These are phyloP conservation scores for Podocnemis expansa DNA, from an alignment of 2,113 vertebrate species.

Conservation along the genomic window DNA sequence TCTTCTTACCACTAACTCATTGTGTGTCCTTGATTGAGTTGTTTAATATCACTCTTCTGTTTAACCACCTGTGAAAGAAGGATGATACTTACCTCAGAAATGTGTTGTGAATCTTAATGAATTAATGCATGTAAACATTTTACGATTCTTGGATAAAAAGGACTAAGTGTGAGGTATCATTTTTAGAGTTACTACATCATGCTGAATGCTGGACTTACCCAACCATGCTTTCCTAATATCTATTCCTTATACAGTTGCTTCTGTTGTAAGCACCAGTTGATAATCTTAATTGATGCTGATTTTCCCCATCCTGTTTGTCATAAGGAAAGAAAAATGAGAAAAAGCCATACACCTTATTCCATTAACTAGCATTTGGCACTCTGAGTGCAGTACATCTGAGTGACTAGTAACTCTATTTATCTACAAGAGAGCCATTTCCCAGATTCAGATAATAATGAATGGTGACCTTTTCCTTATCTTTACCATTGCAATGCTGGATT, in stretches of 20 bases:
- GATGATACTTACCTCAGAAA: background rate
- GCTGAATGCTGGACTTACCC: background rate
- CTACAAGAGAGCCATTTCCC: background rate
- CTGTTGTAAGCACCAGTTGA: background rate
- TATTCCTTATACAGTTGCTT: background rate
- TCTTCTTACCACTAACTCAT: background rate
- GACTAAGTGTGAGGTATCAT: background rate
- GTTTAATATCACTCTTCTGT: background rate
- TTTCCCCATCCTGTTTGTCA: background rate
- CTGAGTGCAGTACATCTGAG: background rate
- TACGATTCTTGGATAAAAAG: background rate
- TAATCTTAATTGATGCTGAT: background rate
- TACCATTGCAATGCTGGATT: background rate
- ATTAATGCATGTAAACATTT: background rate
- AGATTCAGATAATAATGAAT: background rate
- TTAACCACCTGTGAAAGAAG: background rate
- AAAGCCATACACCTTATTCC: background rate
- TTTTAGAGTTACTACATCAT: constrained; percentile 5
- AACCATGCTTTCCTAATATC: background rate
- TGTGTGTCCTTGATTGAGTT: background rate
- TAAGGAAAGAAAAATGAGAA: background rate
- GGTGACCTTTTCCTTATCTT: background rate
- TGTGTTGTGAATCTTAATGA: background rate
- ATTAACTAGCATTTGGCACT: background rate
- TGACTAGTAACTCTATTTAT: background rate